phyloP scores from a whole-genome alignment of 2,113 vertebrate genomes.

The Scatophagus argus region DNA sequence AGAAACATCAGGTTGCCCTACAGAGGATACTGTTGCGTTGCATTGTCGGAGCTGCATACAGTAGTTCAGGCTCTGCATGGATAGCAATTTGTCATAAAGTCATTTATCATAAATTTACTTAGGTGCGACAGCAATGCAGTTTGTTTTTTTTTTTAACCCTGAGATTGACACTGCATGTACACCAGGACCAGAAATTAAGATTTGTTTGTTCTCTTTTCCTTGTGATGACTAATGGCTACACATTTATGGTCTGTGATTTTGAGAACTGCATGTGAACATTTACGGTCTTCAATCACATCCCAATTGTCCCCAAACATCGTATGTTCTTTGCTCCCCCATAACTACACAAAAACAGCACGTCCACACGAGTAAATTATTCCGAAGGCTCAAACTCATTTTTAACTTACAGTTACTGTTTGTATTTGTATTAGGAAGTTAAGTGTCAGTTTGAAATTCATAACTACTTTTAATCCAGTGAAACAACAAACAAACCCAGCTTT shows the following conservation, averaged over 20 bases:
- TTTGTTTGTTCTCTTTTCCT: not conserved
- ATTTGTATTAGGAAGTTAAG: slow-evolving; percentile 22
- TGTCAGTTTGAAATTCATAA: slow-evolving; percentile 8
- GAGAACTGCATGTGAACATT: too few species aligned
- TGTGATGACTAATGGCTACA: slow-evolving; percentile 8
- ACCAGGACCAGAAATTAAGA: slow-evolving; percentile 51
- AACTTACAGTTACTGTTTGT: slow-evolving; percentile 31
- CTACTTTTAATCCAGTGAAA: not conserved
- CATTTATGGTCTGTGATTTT: not conserved
- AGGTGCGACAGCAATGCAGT: slow-evolving; percentile 67
- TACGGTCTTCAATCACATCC: not conserved
- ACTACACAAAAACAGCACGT: not conserved
- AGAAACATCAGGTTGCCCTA: slow-evolving; percentile 2
- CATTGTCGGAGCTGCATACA: slow-evolving; percentile 50
- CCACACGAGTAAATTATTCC: slow-evolving; percentile 34
- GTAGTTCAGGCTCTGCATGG: slow-evolving; percentile 36
- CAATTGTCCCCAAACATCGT: not conserved
- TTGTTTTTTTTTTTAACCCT: slow-evolving; percentile 75
- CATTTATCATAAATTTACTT: slow-evolving; percentile 74
- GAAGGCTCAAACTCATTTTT: slow-evolving; percentile 27
- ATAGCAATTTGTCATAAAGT: slow-evolving; percentile 77
- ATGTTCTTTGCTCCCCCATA: not conserved
- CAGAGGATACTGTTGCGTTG: slow-evolving; percentile 44
- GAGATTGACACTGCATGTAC: slow-evolving; percentile 56
- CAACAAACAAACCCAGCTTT: slow-evolving; percentile 9